Percentiles rank a stretch among this genome's conserved stretches.
phyloP scores from a whole-genome alignment of 2,113 vertebrate genomes.

The Podarcis cretensis region DNA sequence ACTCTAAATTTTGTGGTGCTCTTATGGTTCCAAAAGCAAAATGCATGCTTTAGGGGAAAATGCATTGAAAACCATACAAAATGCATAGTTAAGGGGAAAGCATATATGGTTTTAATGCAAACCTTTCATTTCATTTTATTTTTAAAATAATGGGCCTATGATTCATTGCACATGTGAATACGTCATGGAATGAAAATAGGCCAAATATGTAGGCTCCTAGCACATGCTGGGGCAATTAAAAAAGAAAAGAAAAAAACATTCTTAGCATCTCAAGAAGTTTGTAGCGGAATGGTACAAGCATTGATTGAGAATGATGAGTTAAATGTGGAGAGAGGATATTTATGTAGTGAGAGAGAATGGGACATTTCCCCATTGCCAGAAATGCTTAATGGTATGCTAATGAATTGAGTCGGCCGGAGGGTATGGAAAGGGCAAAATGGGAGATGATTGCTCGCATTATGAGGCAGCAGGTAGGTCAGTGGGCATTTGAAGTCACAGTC shows the following conservation, averaged over 20 bases:
- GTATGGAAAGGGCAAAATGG: conserved; percentile 60
- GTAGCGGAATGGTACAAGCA: conserved; percentile 69
- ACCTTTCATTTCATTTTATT: too few species aligned
- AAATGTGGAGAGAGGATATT: conserved; percentile 56
- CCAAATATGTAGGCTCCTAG: too few species aligned
- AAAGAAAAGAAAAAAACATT: not conserved
- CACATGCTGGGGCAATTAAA: conserved; percentile 52
- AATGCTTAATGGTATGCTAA: conserved; percentile 59
- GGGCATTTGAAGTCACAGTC: conserved; percentile 55
- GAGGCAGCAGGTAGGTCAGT: conserved; percentile 67
- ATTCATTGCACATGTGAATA: too few species aligned
- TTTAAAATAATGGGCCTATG: too few species aligned
- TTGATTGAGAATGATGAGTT: conserved; percentile 74
- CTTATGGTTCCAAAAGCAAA: too few species aligned
- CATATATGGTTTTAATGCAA: too few species aligned
- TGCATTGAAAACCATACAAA: too few species aligned
- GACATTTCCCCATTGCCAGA: conserved; percentile 52
- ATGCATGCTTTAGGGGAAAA: too few species aligned
- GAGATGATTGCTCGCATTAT: conserved; percentile 61
- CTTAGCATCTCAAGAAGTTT: conserved; percentile 67
- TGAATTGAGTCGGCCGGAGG: conserved; percentile 58
- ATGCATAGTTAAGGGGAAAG: too few species aligned
- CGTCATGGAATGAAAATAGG: too few species aligned
- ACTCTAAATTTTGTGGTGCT: too few species aligned
- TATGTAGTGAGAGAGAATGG: conserved; percentile 55